phyloP scores from a whole-genome alignment of 2,888 invertebrate species.

The Nomada lathburiana region DNA sequence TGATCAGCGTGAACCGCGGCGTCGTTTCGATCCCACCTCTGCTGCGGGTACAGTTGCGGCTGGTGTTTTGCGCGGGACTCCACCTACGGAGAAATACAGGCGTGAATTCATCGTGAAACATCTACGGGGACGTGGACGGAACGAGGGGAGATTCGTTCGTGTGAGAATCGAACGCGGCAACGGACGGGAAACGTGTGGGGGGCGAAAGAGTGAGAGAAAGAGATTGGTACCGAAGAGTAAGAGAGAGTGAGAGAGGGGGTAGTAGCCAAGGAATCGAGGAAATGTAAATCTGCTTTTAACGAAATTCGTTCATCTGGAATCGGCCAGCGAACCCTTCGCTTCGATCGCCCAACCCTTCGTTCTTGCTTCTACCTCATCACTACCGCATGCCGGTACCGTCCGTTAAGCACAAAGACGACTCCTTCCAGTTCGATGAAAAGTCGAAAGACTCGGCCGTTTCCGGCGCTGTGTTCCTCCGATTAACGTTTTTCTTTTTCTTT shows the following conservation, averaged over 20 bases:
- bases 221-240: background rate
- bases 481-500: constrained; percentile 56
- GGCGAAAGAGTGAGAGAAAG: background rate
- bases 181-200: constrained; percentile 10
- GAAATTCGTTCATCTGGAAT: constrained; percentile 75
- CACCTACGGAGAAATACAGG: constrained; percentile 74
- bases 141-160: constrained; percentile 5
- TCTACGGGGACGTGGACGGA: background rate
- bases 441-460: constrained; percentile 68
- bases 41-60: constrained; percentile 64
- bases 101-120: constrained; percentile 48
- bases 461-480: constrained; percentile 62
- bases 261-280: constrained; percentile 50
- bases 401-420: constrained; percentile 72
- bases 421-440: constrained; percentile 73
- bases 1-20: constrained; percentile 55
- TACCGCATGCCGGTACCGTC: constrained; percentile 51
- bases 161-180: constrained; percentile 22
- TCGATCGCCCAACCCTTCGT: constrained; percentile 24
- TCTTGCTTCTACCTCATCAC: constrained; percentile 22
- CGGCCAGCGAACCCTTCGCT: constrained; percentile 55
- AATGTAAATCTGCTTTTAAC: constrained; percentile 78
- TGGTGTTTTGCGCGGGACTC: constrained; percentile 71
- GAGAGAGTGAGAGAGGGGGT: constrained; percentile 13
- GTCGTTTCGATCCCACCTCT: constrained; percentile 64